A percentile compares a stretch with the other conserved stretches of the same genome.
Conservation (phyloP, 1,140 invertebrate genomes). For the Steinernema khuongi region DNA sequence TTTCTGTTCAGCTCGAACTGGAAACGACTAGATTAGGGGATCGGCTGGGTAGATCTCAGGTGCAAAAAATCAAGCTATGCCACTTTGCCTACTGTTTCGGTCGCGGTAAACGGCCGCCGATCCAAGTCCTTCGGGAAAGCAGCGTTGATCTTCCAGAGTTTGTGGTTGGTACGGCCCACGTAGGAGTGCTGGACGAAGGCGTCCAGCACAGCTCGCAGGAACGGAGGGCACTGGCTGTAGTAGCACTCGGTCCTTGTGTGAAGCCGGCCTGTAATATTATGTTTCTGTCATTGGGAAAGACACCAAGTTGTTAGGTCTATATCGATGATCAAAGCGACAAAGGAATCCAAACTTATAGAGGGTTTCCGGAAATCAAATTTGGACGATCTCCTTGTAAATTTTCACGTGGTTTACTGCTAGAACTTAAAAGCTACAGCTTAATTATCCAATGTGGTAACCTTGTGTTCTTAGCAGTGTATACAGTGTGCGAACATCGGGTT, state of each 20-base stretch:
- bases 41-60: background rate
- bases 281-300: too few relatives aligned
- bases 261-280: too few relatives aligned
- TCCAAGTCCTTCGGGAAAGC: too few relatives aligned
- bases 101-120: too few relatives aligned
- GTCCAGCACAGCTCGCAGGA: background rate
- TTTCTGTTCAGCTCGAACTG: background rate
- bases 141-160: background rate
- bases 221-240: background rate
- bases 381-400: too few relatives aligned
- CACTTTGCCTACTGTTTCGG: too few relatives aligned
- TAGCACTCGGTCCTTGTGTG: background rate
- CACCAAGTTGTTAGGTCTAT: background rate
- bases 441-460: too few relatives aligned
- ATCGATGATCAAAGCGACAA: background rate
- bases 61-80: background rate
- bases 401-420: too few relatives aligned
- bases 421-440: too few relatives aligned
- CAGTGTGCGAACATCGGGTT: too few relatives aligned
- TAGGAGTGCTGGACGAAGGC: background rate
- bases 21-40: background rate
- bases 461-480: too few relatives aligned
- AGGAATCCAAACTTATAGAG: background rate
- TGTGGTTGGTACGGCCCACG: background rate
- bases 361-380: too few relatives aligned